Conservation (phyloP, 2,113 vertebrate species). For the Oostethus manadensis region DNA sequence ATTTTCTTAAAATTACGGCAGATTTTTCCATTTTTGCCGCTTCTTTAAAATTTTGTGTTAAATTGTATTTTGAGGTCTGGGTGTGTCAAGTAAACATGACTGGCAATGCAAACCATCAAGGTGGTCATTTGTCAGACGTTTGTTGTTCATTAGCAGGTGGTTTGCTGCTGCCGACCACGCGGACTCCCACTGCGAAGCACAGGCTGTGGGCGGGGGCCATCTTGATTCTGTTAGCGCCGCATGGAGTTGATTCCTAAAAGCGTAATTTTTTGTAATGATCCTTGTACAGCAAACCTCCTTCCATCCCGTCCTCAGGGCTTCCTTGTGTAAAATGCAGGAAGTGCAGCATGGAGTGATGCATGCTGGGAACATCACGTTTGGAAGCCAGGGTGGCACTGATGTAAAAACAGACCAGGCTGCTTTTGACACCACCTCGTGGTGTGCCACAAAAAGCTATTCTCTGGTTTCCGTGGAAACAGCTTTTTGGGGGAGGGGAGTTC, state of each 20-base stretch:
- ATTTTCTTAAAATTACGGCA: no score
- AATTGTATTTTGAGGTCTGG: no score
- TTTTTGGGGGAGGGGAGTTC: no score
- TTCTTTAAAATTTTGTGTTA: no score
- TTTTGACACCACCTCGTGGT: constrained; percentile 10
- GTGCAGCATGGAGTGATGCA: background rate
- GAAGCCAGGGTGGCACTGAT: no score
- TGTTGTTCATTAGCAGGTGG: constrained; percentile 27
- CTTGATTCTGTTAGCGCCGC: constrained; percentile 59
- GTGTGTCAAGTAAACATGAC: no score
- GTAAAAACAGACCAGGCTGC: background rate
- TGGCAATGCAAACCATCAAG: constrained; percentile 8
- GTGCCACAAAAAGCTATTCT: no score
- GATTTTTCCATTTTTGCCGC: no score
- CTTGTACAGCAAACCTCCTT: constrained; percentile 24
- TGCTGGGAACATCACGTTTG: no score
- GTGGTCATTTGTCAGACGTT: constrained; percentile 22
- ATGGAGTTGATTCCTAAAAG: constrained; percentile 64
- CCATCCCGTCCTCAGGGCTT: constrained; percentile 10
- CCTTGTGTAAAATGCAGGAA: constrained; percentile 11
- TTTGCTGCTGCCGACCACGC: constrained; percentile 4
- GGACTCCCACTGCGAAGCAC: no score
- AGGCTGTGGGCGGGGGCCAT: constrained; percentile 13
- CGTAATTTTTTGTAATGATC: constrained; percentile 48
- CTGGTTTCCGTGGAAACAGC: constrained; percentile 59